phyloP scores from a whole-genome alignment of 2,113 vertebrate genomes.

The Gavialis gangeticus region DNA sequence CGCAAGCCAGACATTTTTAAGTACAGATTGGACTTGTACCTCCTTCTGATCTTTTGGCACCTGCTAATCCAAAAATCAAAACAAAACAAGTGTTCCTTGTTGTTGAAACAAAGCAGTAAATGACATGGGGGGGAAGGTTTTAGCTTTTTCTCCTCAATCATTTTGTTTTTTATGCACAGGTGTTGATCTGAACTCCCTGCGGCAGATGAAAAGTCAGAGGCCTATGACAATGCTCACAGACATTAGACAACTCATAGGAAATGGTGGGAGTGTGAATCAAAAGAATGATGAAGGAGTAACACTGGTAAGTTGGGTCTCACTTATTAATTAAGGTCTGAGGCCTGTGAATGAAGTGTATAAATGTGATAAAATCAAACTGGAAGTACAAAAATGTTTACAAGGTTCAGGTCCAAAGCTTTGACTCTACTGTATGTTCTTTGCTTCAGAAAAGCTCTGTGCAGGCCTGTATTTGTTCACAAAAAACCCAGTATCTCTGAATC shows the following conservation, averaged over 20 bases:
- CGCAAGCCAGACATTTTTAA: neutral
- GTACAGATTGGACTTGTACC: neutral
- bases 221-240: slow-evolving; percentile 89
- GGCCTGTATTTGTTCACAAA: neutral
- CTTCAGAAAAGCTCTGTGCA: too few species aligned
- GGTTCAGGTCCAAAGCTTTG: neutral
- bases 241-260: slow-evolving; percentile 84
- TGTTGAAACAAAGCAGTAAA: neutral
- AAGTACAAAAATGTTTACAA: neutral
- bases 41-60: neutral
- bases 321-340: neutral
- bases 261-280: slow-evolving; percentile 85
- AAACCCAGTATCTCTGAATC: neutral
- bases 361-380: neutral
- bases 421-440: neutral
- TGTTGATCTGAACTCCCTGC: slow-evolving; percentile 86
- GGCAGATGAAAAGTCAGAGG: slow-evolving; percentile 88
- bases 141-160: neutral
- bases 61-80: neutral
- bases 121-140: neutral
- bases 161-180: slow-evolving; percentile 74
- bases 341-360: neutral
- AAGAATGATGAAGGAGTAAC: slow-evolving; percentile 91
- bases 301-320: slow-evolving; percentile 81
- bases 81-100: neutral